phyloP scores from a whole-genome alignment of 2,113 vertebrate genomes.

The Oncorhynchus tshawytscha region DNA sequence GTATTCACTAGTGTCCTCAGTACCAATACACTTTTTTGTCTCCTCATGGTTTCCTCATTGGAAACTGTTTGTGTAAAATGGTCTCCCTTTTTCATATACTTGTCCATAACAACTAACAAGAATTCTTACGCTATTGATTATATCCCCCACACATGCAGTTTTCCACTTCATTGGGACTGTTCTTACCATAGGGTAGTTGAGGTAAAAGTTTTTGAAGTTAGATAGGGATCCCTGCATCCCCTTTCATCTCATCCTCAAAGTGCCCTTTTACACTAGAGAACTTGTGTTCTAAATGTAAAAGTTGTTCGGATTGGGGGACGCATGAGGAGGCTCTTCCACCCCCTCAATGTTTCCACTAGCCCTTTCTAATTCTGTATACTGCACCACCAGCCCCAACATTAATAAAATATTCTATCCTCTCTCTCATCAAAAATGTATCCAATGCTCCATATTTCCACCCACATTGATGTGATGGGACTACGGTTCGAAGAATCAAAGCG shows the following conservation, averaged over 20 bases:
- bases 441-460: background rate
- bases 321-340: no score
- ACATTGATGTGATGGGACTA: background rate
- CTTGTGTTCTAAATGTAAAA: background rate
- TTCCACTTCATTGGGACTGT: no score
- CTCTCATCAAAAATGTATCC: background rate
- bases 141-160: no score
- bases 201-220: background rate
- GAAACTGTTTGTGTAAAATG: no score
- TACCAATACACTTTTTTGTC: no score
- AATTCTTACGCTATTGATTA: no score
- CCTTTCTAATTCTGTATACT: slow-evolving; percentile 2
- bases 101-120: no score
- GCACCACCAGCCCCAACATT: slow-evolving; percentile 24
- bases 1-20: no score
- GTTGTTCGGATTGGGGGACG: background rate
- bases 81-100: no score
- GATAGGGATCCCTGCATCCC: background rate
- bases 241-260: background rate
- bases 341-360: background rate
- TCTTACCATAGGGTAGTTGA: no score
- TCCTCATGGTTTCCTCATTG: no score
- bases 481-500: no score
- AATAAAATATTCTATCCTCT: slow-evolving; percentile 23
- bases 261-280: background rate